phyloP scores from a whole-genome alignment of 1,140 invertebrate species.

The Diploscapter pachys region DNA sequence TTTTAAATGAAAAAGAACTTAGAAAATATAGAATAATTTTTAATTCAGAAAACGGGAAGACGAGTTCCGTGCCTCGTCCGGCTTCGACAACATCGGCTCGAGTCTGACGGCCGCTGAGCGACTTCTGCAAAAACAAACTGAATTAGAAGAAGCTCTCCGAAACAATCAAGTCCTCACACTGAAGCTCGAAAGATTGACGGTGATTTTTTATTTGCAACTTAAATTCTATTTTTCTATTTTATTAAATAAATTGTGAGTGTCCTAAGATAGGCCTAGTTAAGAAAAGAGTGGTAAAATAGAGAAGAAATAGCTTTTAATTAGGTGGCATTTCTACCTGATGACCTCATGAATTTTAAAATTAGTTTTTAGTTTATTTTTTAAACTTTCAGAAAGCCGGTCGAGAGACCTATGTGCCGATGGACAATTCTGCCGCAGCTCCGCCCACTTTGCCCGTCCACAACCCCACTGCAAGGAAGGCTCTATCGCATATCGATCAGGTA shows the following conservation, averaged over 20 bases:
- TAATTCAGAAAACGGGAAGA: too few species aligned
- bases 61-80: too few species aligned
- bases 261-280: background rate
- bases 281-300: slow-evolving; percentile 9
- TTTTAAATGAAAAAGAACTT: too few species aligned
- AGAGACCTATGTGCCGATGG: slow-evolving; percentile 19
- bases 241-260: background rate
- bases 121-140: slow-evolving; percentile 28
- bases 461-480: slow-evolving; percentile 14
- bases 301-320: slow-evolving; percentile 4
- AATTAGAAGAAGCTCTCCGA: slow-evolving; percentile 25
- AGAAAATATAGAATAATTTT: too few species aligned
- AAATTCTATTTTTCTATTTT: background rate
- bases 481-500: slow-evolving; percentile 12
- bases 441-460: slow-evolving; percentile 17
- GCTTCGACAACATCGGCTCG: too few species aligned
- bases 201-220: background rate
- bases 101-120: slow-evolving; percentile 6
- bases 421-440: slow-evolving; percentile 11
- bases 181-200: slow-evolving; percentile 23
- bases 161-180: slow-evolving; percentile 29
- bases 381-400: slow-evolving; percentile 11
- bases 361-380: background rate
- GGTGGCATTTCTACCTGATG: slow-evolving; percentile 1
- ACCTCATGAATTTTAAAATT: too few species aligned